These are phyloP conservation scores for Artibeus lituratus DNA, from an alignment of 2,797 vertebrate species.

Conservation along the genomic window DNA sequence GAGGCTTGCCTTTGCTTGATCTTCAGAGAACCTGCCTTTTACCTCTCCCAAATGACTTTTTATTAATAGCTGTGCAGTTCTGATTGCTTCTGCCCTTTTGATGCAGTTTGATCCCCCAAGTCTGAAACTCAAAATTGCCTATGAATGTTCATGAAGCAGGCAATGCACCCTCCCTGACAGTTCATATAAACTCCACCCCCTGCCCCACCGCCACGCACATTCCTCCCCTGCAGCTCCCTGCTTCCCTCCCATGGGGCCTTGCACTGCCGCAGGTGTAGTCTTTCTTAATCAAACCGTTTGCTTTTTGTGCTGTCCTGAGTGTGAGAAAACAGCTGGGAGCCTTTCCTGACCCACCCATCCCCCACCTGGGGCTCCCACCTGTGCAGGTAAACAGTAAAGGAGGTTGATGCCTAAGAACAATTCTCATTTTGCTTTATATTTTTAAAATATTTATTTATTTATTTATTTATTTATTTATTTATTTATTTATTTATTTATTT, in stretches of 20 bases:
- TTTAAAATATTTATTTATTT: no score
- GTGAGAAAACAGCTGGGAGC: background rate
- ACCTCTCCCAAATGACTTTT: background rate
- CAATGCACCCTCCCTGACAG: background rate
- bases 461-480: no score
- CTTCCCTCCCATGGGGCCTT: background rate
- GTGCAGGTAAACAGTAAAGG: fast-evolving
- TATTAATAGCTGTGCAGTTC: background rate
- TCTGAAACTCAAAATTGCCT: slow-evolving; percentile 17
- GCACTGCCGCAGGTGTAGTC: background rate
- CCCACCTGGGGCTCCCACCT: background rate
- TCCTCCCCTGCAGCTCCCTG: background rate
- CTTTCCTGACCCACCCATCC: background rate
- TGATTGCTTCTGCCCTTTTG: background rate
- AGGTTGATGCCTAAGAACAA: background rate
- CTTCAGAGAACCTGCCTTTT: background rate
- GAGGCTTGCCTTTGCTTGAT: background rate
- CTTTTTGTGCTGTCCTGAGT: background rate
- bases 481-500: background rate
- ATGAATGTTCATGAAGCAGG: background rate
- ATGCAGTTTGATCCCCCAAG: background rate
- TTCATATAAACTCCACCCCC: background rate
- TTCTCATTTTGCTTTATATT: background rate
- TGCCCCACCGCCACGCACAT: no score
- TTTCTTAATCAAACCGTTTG: background rate